Evolutionary conservation across 2,888 invertebrate species (phyloP).

Genomic region (Colostygia pectinataria): DNA sequence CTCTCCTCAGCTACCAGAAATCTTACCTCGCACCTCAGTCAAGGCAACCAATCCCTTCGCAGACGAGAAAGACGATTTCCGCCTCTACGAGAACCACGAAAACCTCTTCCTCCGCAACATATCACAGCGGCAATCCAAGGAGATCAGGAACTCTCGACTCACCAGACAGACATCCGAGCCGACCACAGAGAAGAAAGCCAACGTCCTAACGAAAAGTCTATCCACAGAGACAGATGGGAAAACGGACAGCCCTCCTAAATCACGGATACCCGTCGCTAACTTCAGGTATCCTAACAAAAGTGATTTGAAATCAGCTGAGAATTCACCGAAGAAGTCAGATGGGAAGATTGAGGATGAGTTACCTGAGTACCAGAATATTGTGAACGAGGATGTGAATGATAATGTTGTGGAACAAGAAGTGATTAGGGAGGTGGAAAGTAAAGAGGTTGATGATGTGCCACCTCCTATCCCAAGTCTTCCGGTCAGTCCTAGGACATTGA

Average conservation of each 20-base stretch:
- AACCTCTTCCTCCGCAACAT: constrained; percentile 70
- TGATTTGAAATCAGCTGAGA: constrained; percentile 62
- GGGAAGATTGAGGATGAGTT: constrained; percentile 47
- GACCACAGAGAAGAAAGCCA: constrained; percentile 56
- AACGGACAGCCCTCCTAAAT: constrained; percentile 58
- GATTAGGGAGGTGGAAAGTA: too few species aligned
- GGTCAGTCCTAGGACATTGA: constrained; percentile 67
- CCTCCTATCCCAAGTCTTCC: constrained; percentile 79
- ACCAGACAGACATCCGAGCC: constrained; percentile 73
- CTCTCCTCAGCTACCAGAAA: constrained; percentile 66
- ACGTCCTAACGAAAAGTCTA: constrained; percentile 63
- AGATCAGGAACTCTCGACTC: constrained; percentile 62
- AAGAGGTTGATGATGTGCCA: constrained; percentile 55
- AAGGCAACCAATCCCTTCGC: constrained; percentile 67
- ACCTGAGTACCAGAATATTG: constrained; percentile 72
- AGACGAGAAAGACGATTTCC: constrained; percentile 54
- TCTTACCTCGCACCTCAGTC: constrained; percentile 59
- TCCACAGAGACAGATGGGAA: constrained; percentile 60
- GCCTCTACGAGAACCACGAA: constrained; percentile 74
- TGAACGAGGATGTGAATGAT: constrained; percentile 44
- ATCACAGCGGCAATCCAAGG: constrained; percentile 70
- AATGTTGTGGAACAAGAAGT: constrained; percentile 24
- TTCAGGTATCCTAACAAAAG: constrained; percentile 75
- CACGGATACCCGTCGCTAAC: constrained; percentile 74
- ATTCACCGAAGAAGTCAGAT: constrained; percentile 59